phyloP scores from a whole-genome alignment of 2,113 vertebrate genomes.

The Oreotrochilus melanogaster region DNA sequence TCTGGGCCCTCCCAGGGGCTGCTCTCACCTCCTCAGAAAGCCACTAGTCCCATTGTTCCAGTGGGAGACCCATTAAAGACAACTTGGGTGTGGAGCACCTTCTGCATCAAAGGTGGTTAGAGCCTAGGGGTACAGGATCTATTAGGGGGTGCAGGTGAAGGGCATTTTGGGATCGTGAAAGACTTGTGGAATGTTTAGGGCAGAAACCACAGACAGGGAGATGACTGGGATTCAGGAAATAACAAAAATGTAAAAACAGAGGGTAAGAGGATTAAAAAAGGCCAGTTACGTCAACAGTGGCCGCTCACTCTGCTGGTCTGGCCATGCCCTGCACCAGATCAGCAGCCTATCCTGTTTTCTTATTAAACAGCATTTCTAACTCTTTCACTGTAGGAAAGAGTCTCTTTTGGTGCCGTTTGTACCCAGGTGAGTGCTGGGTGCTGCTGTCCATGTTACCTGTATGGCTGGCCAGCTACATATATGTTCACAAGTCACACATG shows the following conservation, averaged over 20 bases:
- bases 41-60: accelerated
- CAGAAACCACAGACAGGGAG: not conserved
- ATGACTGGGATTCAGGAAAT: not conserved
- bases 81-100: not conserved
- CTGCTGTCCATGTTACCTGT: not conserved
- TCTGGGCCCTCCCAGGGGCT: not conserved
- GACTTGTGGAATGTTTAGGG: not conserved
- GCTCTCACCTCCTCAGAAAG: not conserved
- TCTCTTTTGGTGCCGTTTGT: not conserved
- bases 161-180: not conserved
- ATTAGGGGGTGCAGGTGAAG: not conserved
- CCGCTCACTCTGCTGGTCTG: not conserved
- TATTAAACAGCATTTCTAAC: not conserved
- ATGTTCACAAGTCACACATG: not conserved
- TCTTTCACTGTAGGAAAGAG: not conserved
- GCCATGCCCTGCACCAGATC: not conserved
- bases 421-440: not conserved
- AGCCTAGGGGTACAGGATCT: not conserved
- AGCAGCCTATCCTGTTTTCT: not conserved
- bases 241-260: not conserved
- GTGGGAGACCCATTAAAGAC: not conserved
- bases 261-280: not conserved
- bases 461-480: not conserved
- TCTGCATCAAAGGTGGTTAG: not conserved
- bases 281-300: not conserved